These are phyloP conservation scores for Microchrysa polita DNA, from an alignment of 2,888 invertebrate genomes.

Conservation along the genomic window DNA sequence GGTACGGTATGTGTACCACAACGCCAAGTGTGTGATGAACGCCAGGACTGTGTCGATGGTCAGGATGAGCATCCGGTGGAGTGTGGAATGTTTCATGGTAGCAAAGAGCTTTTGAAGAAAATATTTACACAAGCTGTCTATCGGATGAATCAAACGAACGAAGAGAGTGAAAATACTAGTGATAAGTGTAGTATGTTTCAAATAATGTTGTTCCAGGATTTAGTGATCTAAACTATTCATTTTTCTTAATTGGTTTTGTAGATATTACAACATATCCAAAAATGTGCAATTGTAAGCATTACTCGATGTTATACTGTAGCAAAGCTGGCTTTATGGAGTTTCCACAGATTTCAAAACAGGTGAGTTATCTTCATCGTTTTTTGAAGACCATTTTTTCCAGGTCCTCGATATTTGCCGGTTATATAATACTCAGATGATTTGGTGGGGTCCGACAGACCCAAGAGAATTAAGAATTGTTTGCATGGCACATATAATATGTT, in stretches of 20 bases:
- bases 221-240: no score
- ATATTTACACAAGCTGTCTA: constrained; percentile 49
- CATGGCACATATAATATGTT: no score
- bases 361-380: no score
- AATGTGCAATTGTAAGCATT: constrained; percentile 56
- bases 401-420: no score
- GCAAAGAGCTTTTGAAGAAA: constrained; percentile 60
- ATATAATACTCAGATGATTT: no score
- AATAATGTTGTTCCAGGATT: not conserved
- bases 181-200: constrained; percentile 38
- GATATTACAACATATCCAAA: constrained; percentile 62
- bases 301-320: constrained; percentile 47
- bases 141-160: constrained; percentile 14
- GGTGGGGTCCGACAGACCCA: no score
- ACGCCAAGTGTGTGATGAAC: constrained; percentile 67
- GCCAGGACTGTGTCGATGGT: constrained; percentile 64
- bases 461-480: no score
- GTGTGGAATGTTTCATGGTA: constrained; percentile 63
- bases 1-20: constrained; percentile 67
- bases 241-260: constrained; percentile 50
- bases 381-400: no score
- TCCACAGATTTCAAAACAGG: no score
- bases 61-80: constrained; percentile 66
- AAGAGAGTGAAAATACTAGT: not conserved
- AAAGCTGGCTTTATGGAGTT: constrained; percentile 41